phyloP scores from a whole-genome alignment of 2,797 vertebrate genomes.

The Huso huso region DNA sequence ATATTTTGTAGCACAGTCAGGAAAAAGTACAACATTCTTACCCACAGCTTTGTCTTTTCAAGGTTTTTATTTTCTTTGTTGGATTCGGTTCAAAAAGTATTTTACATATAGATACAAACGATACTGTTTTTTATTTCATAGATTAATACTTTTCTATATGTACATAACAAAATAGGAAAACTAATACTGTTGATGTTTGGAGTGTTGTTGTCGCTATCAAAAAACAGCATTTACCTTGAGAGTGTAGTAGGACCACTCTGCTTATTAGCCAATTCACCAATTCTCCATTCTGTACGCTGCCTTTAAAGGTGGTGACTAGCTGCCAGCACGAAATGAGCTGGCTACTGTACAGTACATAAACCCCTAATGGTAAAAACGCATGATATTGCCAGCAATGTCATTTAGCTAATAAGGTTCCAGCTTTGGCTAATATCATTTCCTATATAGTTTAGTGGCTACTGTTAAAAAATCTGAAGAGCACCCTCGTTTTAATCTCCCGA shows the following conservation, averaged over 20 bases:
- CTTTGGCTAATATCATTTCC: conserved; percentile 10
- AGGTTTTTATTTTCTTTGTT: conserved; percentile 47
- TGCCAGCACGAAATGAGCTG: conserved; percentile 7
- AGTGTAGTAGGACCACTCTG: conserved; percentile 16
- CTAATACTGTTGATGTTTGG: conserved; percentile 15
- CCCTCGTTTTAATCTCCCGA: conserved; percentile 3
- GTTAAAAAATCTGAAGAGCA: conserved; percentile 2
- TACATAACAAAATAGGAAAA: conserved; percentile 27
- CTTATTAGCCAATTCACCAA: conserved; percentile 29
- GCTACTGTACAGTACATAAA: conserved; percentile 3
- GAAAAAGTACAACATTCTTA: conserved; percentile 8
- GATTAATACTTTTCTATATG: conserved; percentile 24
- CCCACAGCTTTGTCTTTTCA: conserved; percentile 21
- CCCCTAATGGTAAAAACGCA: conserved; percentile 4
- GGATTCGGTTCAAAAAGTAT: conserved; percentile 38
- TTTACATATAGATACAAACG: conserved; percentile 36
- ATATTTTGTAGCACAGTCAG: neutral
- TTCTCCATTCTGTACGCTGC: neutral
- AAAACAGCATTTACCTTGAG: conserved; percentile 9
- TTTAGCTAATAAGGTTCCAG: conserved; percentile 10
- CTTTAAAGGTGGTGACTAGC: conserved; percentile 22
- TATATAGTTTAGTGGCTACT: conserved; percentile 17
- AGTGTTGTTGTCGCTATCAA: conserved; percentile 17
- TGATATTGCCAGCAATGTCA: conserved; percentile 4
- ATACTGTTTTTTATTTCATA: conserved; percentile 12